phyloP scores from a whole-genome alignment of 2,113 vertebrate genomes.

The Lampris incognitus region DNA sequence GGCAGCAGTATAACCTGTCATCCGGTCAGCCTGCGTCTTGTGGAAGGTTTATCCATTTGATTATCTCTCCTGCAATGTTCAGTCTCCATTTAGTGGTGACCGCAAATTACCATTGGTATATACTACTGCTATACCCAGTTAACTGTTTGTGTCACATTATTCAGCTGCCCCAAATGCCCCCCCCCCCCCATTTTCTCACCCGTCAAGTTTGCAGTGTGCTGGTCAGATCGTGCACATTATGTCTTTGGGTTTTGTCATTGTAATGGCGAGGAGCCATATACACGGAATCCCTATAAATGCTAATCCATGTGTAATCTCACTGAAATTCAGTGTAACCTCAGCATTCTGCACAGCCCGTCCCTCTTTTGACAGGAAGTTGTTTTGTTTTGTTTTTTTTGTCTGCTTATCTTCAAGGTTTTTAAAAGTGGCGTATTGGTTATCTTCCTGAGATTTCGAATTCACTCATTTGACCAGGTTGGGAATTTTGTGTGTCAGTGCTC shows the following conservation, averaged over 20 bases:
- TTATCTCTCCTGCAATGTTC: background rate
- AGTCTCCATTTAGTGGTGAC: background rate
- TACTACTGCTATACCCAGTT: background rate
- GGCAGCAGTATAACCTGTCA: slow-evolving; percentile 39
- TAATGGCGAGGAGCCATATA: slow-evolving; percentile 45
- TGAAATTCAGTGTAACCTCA: slow-evolving; percentile 42
- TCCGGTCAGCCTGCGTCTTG: background rate
- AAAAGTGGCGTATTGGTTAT: background rate
- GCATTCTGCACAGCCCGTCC: slow-evolving; percentile 9
- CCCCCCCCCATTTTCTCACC: background rate
- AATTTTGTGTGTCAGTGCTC: slow-evolving; percentile 48
- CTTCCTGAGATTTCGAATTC: background rate
- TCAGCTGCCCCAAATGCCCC: background rate
- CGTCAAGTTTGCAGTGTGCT: background rate
- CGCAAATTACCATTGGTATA: background rate
- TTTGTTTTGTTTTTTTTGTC: background rate
- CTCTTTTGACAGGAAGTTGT: background rate
- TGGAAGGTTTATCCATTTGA: background rate
- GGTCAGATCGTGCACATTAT: background rate
- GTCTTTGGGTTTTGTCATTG: slow-evolving; percentile 6
- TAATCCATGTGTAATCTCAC: slow-evolving; percentile 64
- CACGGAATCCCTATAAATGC: slow-evolving; percentile 17
- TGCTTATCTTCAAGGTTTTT: slow-evolving; percentile 20
- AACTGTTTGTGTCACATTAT: background rate
- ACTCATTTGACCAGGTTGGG: slow-evolving; percentile 53